These are phyloP conservation scores for Bos javanicus DNA, from an alignment of 2,113 vertebrate genomes.

Conservation along the genomic window DNA sequence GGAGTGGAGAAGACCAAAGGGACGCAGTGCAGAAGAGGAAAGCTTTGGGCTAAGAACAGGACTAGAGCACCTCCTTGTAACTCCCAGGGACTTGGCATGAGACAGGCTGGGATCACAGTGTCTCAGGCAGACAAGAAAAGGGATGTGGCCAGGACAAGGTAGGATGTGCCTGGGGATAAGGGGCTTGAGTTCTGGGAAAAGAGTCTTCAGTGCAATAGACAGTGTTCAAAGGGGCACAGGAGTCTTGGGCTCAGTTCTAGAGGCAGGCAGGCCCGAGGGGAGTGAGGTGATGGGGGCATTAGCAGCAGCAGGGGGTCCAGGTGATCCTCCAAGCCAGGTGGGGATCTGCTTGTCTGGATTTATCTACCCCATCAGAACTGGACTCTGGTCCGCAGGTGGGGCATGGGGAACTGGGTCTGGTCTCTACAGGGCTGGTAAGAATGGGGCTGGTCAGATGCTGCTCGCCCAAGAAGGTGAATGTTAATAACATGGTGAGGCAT, in stretches of 20 bases:
- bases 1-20: background rate
- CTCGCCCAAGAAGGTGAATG: background rate
- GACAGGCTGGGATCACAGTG: background rate
- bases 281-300: background rate
- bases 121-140: background rate
- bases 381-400: background rate
- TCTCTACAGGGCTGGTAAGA: background rate
- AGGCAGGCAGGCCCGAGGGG: background rate
- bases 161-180: background rate
- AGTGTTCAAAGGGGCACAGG: background rate
- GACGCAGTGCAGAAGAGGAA: background rate
- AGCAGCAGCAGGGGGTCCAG: background rate
- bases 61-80: rapidly evolving
- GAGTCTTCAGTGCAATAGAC: background rate
- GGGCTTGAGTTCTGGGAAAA: too few relatives aligned
- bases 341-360: background rate
- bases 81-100: background rate
- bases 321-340: background rate
- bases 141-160: rapidly evolving
- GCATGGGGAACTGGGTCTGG: background rate
- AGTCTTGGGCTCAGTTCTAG: background rate
- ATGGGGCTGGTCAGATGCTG: background rate
- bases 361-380: background rate
- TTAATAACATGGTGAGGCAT: background rate
- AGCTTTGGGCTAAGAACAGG: background rate